Conservation (phyloP, 2,113 vertebrate genomes). For the Aramus guarauna region DNA sequence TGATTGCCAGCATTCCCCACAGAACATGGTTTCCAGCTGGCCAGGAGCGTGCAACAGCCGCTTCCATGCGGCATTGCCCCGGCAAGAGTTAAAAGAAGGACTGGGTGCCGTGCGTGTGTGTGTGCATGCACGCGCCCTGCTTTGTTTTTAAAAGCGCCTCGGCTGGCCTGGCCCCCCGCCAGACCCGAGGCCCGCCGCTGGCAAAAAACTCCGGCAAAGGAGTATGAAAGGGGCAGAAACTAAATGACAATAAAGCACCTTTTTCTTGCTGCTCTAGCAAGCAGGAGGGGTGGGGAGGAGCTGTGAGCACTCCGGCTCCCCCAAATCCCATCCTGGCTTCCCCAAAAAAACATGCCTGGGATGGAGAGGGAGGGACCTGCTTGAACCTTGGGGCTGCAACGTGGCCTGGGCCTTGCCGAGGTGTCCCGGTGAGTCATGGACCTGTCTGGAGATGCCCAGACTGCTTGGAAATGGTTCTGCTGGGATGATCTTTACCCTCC, state of each 20-base stretch:
- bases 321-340: background rate
- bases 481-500: background rate
- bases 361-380: background rate
- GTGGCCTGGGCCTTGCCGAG: background rate
- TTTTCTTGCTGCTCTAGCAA: background rate
- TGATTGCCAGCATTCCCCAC: accelerated
- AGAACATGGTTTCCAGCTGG: background rate
- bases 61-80: background rate
- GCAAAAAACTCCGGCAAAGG: slow-evolving; percentile 32
- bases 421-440: slow-evolving; percentile 41
- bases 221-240: slow-evolving; percentile 54
- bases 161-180: slow-evolving; percentile 34
- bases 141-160: slow-evolving; percentile 61
- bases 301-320: accelerated
- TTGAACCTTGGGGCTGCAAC: slow-evolving; percentile 3
- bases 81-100: slow-evolving; percentile 20
- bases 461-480: slow-evolving; percentile 29
- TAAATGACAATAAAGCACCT: slow-evolving; percentile 16
- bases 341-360: background rate
- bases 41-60: background rate
- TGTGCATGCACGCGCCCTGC: slow-evolving; percentile 53
- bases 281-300: background rate
- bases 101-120: slow-evolving; percentile 52
- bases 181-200: slow-evolving; percentile 26
- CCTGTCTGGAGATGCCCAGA: slow-evolving; percentile 67